Conservation (phyloP, 1,140 invertebrate species). For the Leguminivora glycinivorella region DNA sequence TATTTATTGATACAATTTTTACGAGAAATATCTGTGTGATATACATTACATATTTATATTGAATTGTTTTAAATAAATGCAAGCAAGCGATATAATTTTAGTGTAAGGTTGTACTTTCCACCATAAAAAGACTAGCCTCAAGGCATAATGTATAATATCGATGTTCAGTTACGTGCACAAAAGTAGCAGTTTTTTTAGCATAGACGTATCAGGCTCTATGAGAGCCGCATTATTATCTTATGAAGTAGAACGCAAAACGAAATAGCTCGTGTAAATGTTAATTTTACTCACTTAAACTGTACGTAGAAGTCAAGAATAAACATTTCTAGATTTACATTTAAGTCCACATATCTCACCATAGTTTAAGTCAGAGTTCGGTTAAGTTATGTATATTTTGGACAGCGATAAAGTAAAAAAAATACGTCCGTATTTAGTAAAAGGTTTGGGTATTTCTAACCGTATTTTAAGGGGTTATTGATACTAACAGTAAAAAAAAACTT, state of each 20-base stretch:
- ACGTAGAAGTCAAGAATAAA: not conserved
- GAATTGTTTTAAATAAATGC: not conserved
- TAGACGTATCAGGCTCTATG: not conserved
- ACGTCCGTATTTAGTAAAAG: constrained; percentile 50
- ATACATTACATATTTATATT: not conserved
- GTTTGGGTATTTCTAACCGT: constrained; percentile 74
- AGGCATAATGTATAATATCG: constrained; percentile 14
- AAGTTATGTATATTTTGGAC: constrained; percentile 46
- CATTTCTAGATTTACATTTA: constrained; percentile 32
- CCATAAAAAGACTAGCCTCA: constrained; percentile 16
- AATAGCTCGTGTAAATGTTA: not conserved
- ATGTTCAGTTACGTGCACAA: not conserved
- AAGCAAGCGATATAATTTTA: constrained; percentile 2
- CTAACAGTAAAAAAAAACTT: constrained; percentile 58
- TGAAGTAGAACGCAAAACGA: not conserved
- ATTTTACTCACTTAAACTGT: not conserved
- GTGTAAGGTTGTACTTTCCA: constrained; percentile 10
- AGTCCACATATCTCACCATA: constrained; percentile 48
- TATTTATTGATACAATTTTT: not conserved
- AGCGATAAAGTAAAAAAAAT: constrained; percentile 35
- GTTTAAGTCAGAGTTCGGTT: constrained; percentile 46
- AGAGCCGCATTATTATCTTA: constrained; percentile 10
- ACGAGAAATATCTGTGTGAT: not conserved
- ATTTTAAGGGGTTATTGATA: constrained; percentile 65
- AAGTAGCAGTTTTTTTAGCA: not conserved